Evolutionary conservation across 2,797 vertebrate genomes (phyloP), one percentile per base, ranked within the genome.

Genomic region (Alauda arvensis): DNA sequence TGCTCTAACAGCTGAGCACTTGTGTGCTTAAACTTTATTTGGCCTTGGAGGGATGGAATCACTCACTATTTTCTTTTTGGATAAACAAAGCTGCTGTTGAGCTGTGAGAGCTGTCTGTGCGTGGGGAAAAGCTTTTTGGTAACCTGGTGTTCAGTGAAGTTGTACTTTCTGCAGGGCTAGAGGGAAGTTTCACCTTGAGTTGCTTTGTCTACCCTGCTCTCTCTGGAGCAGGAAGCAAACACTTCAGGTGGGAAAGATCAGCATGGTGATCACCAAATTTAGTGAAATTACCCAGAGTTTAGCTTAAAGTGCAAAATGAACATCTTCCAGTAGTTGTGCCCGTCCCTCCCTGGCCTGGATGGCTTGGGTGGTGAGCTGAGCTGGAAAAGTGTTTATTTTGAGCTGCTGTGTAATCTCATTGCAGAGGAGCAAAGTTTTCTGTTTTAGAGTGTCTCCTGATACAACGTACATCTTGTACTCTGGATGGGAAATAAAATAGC

Each of bases 161-260:
- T 4, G 1, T 55, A 17, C 43, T 60, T 66, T 46, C 26, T 43
- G 37, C 0, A 1, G 51, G 19, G 13, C 18, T 61, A 8, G 14
- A 52, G 60, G 21, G n/a, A 70, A 40, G 5, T 53, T 68, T 72
- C 19, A 12, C 13, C 12, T 11, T 55, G 46, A n/a, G 15, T 51
- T 80, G 0, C 53, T 48, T 42, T 66, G 28, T 70, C 28, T 1
- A 1, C 28, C 12, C 4, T 0, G 0, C 39, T 57, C 43, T 16
- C 40, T 33, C 45, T 56, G 49, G 48, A 74, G 43, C 14, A 2
- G 17, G 53, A 67, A 52, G 61, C 16, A 23, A 43, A 40, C 25
- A 25, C 20, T 74, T 51, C 21, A 51, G 26, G 26, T 59, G 51
- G 34, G 42, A 33, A 18, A 33, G 53, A 23, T 13, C 10, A n/a